Percentiles rank a stretch among this genome's conserved stretches.
Evolutionary conservation across 2,797 vertebrate genomes (phyloP).

Genomic region (Orientallactaga sibirica): DNA sequence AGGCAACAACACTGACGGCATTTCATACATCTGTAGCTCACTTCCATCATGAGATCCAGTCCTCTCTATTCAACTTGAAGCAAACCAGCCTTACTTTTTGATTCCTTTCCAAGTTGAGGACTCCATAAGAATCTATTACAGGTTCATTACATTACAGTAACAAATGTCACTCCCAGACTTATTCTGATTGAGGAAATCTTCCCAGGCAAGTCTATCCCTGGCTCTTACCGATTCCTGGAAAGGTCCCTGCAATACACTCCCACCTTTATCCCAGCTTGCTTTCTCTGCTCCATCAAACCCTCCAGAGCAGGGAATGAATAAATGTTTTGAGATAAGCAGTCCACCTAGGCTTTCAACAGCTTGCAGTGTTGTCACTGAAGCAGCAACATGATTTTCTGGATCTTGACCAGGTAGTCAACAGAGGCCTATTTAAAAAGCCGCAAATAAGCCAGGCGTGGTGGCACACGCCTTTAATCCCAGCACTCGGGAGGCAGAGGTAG

Average conservation of each 20-base stretch:
- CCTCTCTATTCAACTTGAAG: not conserved
- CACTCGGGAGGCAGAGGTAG: too few relatives aligned
- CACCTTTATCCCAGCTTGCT: not conserved
- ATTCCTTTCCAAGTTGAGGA: not conserved
- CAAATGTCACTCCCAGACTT: not conserved
- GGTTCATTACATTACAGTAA: not conserved
- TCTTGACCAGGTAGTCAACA: slow-evolving; percentile 36
- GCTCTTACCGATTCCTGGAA: not conserved
- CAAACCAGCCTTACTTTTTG: not conserved
- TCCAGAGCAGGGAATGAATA: not conserved
- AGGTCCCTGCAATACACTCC: not conserved
- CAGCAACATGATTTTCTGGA: slow-evolving; percentile 39
- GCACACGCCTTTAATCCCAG: too few relatives aligned
- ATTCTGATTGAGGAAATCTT: not conserved
- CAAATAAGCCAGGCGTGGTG: not conserved
- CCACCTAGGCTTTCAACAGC: not conserved
- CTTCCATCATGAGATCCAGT: not conserved
- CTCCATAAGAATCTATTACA: not conserved
- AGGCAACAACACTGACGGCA: not conserved
- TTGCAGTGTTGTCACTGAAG: not conserved
- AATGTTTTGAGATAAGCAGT: not conserved
- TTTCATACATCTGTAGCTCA: not conserved
- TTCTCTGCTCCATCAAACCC: slow-evolving; percentile 4
- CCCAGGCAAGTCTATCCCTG: not conserved
- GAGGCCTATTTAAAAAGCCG: not conserved